Percentiles rank a stretch among this genome's conserved stretches.
Conservation (phyloP, 2,888 invertebrate genomes). For the Scrobipalpa costella region DNA sequence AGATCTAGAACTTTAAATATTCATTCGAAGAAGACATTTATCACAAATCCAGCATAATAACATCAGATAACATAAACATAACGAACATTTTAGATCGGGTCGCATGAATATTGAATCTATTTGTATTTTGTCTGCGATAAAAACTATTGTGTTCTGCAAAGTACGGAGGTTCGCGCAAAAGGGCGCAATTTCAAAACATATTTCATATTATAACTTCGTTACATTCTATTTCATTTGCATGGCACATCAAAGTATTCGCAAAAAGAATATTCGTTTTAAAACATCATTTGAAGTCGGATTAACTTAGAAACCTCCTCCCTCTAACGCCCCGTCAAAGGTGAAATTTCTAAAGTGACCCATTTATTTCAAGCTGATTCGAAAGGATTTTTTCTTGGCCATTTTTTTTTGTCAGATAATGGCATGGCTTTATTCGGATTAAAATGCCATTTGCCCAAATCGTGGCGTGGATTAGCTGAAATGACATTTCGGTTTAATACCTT, state of each 20-base stretch:
- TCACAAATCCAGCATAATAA: too few relatives aligned
- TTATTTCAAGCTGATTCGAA: conserved; percentile 16
- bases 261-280: conserved; percentile 20
- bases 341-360: conserved; percentile 24
- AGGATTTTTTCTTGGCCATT: conserved; percentile 24
- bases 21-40: too few relatives aligned
- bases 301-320: conserved; percentile 18
- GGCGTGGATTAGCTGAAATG: conserved; percentile 44
- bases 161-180: background rate
- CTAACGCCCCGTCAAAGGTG: conserved; percentile 22
- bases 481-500: conserved; percentile 39
- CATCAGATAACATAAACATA: too few relatives aligned
- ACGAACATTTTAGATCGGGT: too few relatives aligned
- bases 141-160: background rate
- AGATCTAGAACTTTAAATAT: background rate
- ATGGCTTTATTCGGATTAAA: conserved; percentile 45
- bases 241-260: conserved; percentile 24
- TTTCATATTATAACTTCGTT: conserved; percentile 56
- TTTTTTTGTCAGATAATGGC: conserved; percentile 31
- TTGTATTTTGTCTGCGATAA: background rate
- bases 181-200: conserved; percentile 41
- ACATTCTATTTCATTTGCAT: conserved; percentile 55
- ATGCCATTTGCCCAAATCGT: conserved; percentile 42
- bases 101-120: background rate
- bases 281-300: conserved; percentile 22